Evolutionary conservation across 2,113 vertebrate species (phyloP).

Genomic region (Bufo gargarizans): DNA sequence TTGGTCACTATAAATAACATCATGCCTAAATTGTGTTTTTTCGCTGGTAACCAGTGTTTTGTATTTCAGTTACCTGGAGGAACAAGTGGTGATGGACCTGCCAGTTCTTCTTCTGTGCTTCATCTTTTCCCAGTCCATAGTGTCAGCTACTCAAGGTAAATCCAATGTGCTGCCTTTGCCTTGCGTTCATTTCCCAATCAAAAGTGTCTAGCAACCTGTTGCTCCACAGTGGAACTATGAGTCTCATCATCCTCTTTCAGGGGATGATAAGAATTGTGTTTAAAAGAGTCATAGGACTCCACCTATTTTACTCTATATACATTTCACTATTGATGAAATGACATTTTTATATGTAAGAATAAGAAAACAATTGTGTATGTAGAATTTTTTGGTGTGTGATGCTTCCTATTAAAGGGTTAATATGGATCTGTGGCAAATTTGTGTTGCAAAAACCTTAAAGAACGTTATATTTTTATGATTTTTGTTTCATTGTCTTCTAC

Average conservation of each 20-base stretch:
- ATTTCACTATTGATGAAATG: too few species aligned
- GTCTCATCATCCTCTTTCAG: neutral
- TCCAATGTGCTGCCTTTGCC: neutral
- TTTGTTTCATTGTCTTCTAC: too few species aligned
- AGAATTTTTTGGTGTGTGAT: too few species aligned
- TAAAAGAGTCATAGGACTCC: neutral
- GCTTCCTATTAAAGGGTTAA: neutral
- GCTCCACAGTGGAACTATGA: neutral
- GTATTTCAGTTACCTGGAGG: constrained; percentile 50
- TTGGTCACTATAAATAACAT: neutral
- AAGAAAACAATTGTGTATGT: too few species aligned
- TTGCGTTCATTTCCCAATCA: neutral
- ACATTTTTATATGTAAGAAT: too few species aligned
- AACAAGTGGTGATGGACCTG: constrained; percentile 51
- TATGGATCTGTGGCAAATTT: neutral
- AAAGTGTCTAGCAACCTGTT: neutral
- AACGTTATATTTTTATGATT: too few species aligned
- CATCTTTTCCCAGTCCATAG: constrained; percentile 69
- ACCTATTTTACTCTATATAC: too few species aligned
- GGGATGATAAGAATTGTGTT: too few species aligned
- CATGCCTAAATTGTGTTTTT: neutral
- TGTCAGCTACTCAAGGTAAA: constrained; percentile 75
- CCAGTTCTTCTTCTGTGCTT: constrained; percentile 60
- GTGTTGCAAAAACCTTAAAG: too few species aligned
- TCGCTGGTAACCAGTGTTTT: constrained; percentile 14